These are phyloP conservation scores for Nomada fabriciana DNA, from an alignment of 2,888 invertebrate genomes.

Conservation along the genomic window DNA sequence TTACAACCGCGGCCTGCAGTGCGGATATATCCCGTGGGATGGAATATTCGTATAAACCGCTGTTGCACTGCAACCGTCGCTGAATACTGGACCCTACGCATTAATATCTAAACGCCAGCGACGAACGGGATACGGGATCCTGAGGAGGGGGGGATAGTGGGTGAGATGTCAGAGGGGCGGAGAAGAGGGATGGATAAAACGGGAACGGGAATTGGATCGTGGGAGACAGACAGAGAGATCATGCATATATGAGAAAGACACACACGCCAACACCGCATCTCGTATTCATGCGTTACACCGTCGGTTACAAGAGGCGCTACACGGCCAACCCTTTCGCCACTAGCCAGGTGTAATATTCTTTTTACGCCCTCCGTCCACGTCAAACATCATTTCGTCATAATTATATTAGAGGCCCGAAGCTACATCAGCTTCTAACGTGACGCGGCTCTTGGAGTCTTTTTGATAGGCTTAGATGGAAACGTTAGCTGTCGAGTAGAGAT, in stretches of 20 bases:
- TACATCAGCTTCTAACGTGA: constrained; percentile 29
- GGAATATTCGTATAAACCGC: constrained; percentile 73
- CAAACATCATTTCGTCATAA: constrained; percentile 65
- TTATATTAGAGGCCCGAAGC: constrained; percentile 52
- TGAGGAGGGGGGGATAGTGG: background rate
- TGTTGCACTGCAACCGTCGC: constrained; percentile 69
- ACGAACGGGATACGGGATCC: constrained; percentile 25
- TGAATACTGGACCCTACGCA: constrained; percentile 67
- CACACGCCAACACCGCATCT: constrained; percentile 58
- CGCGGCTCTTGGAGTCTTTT: background rate
- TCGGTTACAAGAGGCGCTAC: constrained; percentile 60
- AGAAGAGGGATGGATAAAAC: background rate
- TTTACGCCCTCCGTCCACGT: constrained; percentile 49
- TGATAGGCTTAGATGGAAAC: constrained; percentile 4
- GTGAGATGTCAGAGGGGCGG: background rate
- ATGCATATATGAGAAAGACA: background rate
- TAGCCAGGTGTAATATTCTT: constrained; percentile 65
- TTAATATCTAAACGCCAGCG: constrained; percentile 71
- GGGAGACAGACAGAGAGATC: background rate
- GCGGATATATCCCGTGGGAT: constrained; percentile 71
- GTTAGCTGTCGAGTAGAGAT: background rate
- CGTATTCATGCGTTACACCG: constrained; percentile 68
- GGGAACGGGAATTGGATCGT: constrained; percentile 12
- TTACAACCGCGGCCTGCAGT: constrained; percentile 65
- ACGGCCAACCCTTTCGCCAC: constrained; percentile 60